Evolutionary conservation across 2,113 vertebrate species (phyloP).

Genomic region (Acrocephalus arundinaceus): DNA sequence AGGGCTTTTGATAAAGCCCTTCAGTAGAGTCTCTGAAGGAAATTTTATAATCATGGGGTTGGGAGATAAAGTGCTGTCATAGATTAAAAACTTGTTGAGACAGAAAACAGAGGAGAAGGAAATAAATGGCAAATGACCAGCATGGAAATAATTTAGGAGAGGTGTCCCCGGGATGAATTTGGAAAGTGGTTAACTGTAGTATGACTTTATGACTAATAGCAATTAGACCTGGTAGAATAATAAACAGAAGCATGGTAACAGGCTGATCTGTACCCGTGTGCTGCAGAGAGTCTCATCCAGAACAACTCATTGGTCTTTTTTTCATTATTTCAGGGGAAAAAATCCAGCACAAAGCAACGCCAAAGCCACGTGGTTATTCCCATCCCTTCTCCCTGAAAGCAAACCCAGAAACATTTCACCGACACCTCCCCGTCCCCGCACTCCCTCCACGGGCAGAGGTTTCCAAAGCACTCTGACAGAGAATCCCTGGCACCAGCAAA

Average conservation of each 20-base stretch:
- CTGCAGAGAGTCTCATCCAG: neutral
- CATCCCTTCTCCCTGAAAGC: neutral
- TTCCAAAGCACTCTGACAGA: neutral
- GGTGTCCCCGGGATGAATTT: constrained; percentile 61
- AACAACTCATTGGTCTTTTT: neutral
- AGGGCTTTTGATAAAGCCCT: constrained; percentile 73
- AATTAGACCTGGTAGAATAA: constrained; percentile 36
- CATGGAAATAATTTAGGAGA: constrained; percentile 68
- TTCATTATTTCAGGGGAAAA: neutral
- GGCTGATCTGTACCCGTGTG: neutral
- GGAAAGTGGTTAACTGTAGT: constrained; percentile 58
- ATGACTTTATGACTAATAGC: constrained; percentile 54
- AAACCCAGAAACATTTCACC: neutral
- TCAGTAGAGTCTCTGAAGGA: constrained; percentile 70
- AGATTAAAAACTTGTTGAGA: constrained; percentile 73
- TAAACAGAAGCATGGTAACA: neutral
- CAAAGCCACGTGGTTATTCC: neutral
- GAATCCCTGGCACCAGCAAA: neutral
- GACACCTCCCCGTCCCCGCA: neutral
- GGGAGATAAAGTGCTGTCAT: constrained; percentile 71
- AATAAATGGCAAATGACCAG: constrained; percentile 69
- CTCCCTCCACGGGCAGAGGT: neutral
- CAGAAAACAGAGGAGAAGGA: constrained; percentile 69
- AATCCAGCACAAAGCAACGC: neutral
- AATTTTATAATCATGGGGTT: constrained; percentile 71